Evolutionary conservation across 2,113 vertebrate genomes (phyloP).

Genomic region (Cygnus buccinator): DNA sequence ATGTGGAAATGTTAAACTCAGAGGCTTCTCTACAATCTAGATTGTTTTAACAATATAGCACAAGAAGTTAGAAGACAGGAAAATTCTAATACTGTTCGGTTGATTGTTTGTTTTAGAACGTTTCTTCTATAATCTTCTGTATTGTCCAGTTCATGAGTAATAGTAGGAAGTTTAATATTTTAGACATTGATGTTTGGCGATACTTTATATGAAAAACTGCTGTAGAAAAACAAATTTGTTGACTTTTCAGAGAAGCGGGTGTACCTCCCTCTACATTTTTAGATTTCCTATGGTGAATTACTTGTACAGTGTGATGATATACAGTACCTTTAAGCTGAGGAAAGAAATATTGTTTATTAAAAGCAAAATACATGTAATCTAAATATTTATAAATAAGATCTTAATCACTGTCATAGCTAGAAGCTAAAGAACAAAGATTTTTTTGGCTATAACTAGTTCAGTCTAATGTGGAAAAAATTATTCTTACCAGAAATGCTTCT

Average conservation of each 20-base stretch:
- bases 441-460: neutral
- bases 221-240: neutral
- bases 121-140: neutral
- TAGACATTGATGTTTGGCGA: neutral
- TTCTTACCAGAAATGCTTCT: neutral
- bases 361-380: neutral
- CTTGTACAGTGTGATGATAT: neutral
- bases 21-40: neutral
- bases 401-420: neutral
- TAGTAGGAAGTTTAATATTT: neutral
- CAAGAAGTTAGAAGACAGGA: accelerated
- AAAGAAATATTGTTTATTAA: constrained; percentile 21
- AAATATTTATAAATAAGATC: neutral
- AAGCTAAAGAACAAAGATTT: constrained; percentile 7
- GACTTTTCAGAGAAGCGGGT: neutral
- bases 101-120: neutral
- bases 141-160: neutral
- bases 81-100: neutral
- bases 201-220: neutral
- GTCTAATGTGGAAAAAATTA: neutral
- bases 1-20: neutral
- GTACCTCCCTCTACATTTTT: neutral
- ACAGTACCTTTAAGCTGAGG: neutral
- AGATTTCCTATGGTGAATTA: neutral
- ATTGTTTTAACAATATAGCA: neutral